These are phyloP conservation scores for Pyrochroa serraticornis DNA, from an alignment of 2,888 invertebrate species.

Conservation along the genomic window DNA sequence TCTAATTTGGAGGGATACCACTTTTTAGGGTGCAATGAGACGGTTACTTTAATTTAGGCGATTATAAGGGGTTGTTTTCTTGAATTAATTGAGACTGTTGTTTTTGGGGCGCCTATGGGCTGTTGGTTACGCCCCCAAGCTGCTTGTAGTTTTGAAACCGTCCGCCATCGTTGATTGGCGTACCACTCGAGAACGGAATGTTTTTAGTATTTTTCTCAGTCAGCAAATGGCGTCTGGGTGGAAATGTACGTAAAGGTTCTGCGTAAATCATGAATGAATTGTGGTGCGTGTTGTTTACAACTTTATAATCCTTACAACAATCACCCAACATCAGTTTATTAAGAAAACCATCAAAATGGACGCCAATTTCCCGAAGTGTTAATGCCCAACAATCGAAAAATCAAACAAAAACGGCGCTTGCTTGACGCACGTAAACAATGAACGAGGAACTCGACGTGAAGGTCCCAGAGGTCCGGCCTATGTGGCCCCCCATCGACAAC, in stretches of 20 bases:
- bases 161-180: constrained; percentile 30
- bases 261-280: constrained; percentile 56
- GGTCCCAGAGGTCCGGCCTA: constrained; percentile 47
- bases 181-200: constrained; percentile 37
- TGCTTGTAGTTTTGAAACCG: constrained; percentile 31
- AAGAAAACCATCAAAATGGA: constrained; percentile 10
- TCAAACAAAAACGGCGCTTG: constrained; percentile 17
- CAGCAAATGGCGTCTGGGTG: constrained; percentile 59
- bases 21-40: no score
- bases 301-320: not conserved
- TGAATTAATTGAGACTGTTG: no score
- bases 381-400: constrained; percentile 31
- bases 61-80: no score
- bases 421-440: constrained; percentile 48
- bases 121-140: not conserved
- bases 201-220: constrained; percentile 55
- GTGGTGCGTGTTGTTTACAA: constrained; percentile 39
- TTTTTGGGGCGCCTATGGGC: constrained; percentile 3
- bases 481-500: constrained; percentile 54
- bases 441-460: constrained; percentile 56
- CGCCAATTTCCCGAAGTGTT: constrained; percentile 12
- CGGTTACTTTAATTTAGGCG: no score
- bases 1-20: no score
- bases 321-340: constrained; percentile 7
- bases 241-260: constrained; percentile 56